Conservation (phyloP, 2,888 invertebrate species). For the Drosophila sordidula region DNA sequence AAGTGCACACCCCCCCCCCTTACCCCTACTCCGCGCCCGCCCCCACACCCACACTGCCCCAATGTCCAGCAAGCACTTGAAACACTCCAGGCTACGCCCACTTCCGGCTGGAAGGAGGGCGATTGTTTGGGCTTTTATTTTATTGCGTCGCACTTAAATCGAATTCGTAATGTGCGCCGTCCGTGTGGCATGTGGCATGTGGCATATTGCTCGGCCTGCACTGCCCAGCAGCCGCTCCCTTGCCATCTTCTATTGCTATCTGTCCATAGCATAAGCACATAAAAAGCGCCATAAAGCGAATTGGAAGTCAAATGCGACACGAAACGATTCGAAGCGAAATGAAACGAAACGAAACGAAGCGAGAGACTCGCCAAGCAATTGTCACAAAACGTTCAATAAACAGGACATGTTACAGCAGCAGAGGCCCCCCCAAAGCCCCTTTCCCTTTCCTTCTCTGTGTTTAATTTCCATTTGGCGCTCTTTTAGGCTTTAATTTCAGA, state of each 20-base stretch:
- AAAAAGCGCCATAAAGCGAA: constrained; percentile 79
- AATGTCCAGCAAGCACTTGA: constrained; percentile 33
- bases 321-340: constrained; percentile 41
- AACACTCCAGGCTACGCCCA: not conserved
- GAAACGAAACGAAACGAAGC: constrained; percentile 35
- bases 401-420: constrained; percentile 24
- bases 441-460: constrained; percentile 12
- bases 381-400: constrained; percentile 75
- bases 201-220: constrained; percentile 12
- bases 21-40: too few species aligned
- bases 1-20: constrained; percentile 12
- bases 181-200: constrained; percentile 47
- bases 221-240: not conserved
- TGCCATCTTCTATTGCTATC: constrained; percentile 24
- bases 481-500: constrained; percentile 26
- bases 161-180: constrained; percentile 69
- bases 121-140: constrained; percentile 63
- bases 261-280: constrained; percentile 70
- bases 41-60: constrained; percentile 1
- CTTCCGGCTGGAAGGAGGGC: not conserved
- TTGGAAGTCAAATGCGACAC: constrained; percentile 77
- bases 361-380: constrained; percentile 52
- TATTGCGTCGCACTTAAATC: constrained; percentile 75
- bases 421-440: not conserved
- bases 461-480: constrained; percentile 55